Evolutionary conservation across 2,888 invertebrate species (phyloP), one percentile per base, ranked within the genome.

Genomic region (Cheiracanthium punctorium): DNA sequence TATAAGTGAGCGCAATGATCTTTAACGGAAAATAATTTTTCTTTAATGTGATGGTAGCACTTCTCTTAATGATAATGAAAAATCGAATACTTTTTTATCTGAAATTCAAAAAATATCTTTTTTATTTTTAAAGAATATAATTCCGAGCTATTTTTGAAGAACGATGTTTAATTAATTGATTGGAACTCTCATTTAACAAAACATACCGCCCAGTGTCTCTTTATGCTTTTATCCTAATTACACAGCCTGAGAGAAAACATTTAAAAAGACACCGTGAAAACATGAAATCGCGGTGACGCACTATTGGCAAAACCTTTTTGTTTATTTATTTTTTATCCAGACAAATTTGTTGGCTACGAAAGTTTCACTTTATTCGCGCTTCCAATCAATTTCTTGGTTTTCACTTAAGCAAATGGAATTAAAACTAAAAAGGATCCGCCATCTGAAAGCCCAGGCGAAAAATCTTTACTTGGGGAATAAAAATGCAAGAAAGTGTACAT

Each of bases 151-250:
- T n/a, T 58, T 24, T 24, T 58, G 58, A 58, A 24, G 24, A 58
- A 24, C 12, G 58, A 24, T 12, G 17, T 24, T 58, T 24, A 20
- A 58, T 58, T 58, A 58, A 58, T 48, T 48, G 43, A 48, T 48
- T 48, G 14, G 58, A 58, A 12, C 17, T 17, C 14, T 10, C n/a
- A 48, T 48, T 48, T 17, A 17, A 48, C 24, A 17, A 20, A 58
- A 58, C 20, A 7, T 20, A 37, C 7, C 7, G 4, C n/a, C n/a
- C n/a, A n/a, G n/a, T n/a, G n/a, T 5, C 58, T 24, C 12, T 58
- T 20, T 28, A 73, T 85, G 84, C 84, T 85, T 85, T 85, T 85
- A 85, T 69, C 84, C 73, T 85, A 85, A 85, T 85, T 85, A 85
- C 79, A 79, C 74, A 85, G 84, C 79, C 84, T 41, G 69, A 20